These are phyloP conservation scores for Menidia menidia DNA, from an alignment of 2,797 vertebrate species.

Conservation along the genomic window DNA sequence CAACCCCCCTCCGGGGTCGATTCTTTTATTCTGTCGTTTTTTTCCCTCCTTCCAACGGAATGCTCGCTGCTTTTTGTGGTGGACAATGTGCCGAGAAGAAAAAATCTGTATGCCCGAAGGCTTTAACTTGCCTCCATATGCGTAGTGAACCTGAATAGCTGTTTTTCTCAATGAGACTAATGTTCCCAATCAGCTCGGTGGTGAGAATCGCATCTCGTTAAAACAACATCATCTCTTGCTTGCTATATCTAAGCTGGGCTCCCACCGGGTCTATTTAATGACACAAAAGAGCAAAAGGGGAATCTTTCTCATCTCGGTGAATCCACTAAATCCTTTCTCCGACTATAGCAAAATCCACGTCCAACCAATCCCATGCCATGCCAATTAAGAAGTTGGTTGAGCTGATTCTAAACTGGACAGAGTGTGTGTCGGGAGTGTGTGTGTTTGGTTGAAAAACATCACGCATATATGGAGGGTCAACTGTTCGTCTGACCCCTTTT, in stretches of 20 bases:
- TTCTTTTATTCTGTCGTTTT: neutral
- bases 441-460: constrained; percentile 24
- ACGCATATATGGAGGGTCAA: constrained; percentile 23
- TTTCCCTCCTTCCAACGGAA: constrained; percentile 14
- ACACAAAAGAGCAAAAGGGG: constrained; percentile 49
- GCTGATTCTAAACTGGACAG: constrained; percentile 29
- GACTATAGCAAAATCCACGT: constrained; percentile 61
- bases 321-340: constrained; percentile 43
- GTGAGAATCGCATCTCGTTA: constrained; percentile 25
- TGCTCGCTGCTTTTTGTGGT: neutral
- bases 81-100: constrained; percentile 21
- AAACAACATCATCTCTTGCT: constrained; percentile 47
- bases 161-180: constrained; percentile 41
- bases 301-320: constrained; percentile 45
- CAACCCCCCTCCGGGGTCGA: neutral
- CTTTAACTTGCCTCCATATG: constrained; percentile 14
- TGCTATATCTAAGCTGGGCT: constrained; percentile 55
- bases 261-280: constrained; percentile 51
- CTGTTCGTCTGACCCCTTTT: constrained; percentile 21
- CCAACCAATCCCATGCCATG: constrained; percentile 55
- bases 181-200: constrained; percentile 36
- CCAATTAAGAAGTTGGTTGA: constrained; percentile 55
- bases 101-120: constrained; percentile 17
- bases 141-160: constrained; percentile 29
- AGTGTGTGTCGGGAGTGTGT: constrained; percentile 12